Evolutionary conservation across 2,888 invertebrate genomes (phyloP).

Genomic region (Ichneumoninae sp.): DNA sequence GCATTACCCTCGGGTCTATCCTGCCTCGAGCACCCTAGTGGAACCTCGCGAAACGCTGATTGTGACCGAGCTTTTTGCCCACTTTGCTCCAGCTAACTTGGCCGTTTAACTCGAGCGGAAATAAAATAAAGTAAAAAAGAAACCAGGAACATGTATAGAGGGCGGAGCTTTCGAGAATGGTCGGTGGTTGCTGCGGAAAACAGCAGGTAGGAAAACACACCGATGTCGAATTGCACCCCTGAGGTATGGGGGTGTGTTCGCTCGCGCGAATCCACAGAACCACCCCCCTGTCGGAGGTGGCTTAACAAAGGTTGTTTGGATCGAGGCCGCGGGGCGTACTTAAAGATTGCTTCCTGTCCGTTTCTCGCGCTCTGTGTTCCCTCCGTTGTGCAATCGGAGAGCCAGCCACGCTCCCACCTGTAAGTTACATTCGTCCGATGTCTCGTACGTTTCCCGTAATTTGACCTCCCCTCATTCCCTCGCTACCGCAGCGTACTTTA

Average conservation of each 20-base stretch:
- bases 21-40: conserved; percentile 26
- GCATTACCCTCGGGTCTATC: conserved; percentile 31
- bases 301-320: conserved; percentile 59
- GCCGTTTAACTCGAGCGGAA: conserved; percentile 72
- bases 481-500: conserved; percentile 15
- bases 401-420: conserved; percentile 36
- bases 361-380: conserved; percentile 40
- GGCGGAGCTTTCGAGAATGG: background rate
- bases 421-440: conserved; percentile 39
- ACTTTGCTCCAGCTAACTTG: conserved; percentile 71
- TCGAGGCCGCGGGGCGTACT: conserved; percentile 46
- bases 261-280: conserved; percentile 14
- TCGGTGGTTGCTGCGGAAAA: conserved; percentile 40
- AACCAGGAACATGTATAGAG: conserved; percentile 4
- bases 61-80: conserved; percentile 75
- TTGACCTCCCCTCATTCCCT: conserved; percentile 4
- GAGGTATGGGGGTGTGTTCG: conserved; percentile 36
- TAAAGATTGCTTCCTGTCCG: conserved; percentile 40
- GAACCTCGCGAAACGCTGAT: conserved; percentile 71
- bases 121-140: conserved; percentile 52
- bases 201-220: conserved; percentile 41
- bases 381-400: conserved; percentile 38
- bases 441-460: conserved; percentile 23
- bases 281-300: conserved; percentile 8
- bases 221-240: conserved; percentile 49